Base-by-base conservation (phyloP, 2,888 invertebrate species). In the Hemistola chrysoprasaria region DNA sequence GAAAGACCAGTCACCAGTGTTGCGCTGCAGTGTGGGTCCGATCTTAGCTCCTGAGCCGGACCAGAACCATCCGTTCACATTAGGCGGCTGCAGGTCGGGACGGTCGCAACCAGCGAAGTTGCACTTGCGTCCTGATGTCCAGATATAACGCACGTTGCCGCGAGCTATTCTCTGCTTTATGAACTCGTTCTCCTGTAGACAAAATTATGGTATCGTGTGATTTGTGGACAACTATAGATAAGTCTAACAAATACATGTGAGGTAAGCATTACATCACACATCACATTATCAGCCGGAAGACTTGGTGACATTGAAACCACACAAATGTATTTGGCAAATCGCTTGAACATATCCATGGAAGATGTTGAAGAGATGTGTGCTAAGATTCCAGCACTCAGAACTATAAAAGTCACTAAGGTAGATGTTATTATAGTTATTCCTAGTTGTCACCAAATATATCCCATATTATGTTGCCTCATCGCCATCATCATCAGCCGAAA, bases 51-150 rank as follows among this genome's bases (percentile, higher is more conserved):
- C 97, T 5, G 96, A 96, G 52, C 96, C 97, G 3, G 95, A 96
- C 97, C 97, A 97, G 92, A 97, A 97, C 97, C 97, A 97, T 39
- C 95, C 95, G 78, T 95, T 95, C 57, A 95, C 92, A 71, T 94
- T 95, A 47, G 95, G 92, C n/a, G 95, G 95, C 81, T 95, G 95
- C 64, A 95, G 86, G 79, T 95, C 95, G 30, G 93, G 82, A 38
- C 95, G 91, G 81, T 95, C 95, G 78, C 95, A 97, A 24, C 97
- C 97, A 47, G 95, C 95, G 73, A 97, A 97, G 84, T 97, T 97
- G 71, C 97, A 97, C 78, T 97, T 96, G 51, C 97, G 93, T 1
- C 97, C 97, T 6, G 96, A 96, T 0, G 96, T 97, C 97, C 97
- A 97, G 69, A 97, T 97, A 82, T 93, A 97, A 1, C 93, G 90